A percentile compares a stretch with the other conserved stretches of the same genome.
phyloP scores from a whole-genome alignment of 2,113 vertebrate species.

The Bos indicus region DNA sequence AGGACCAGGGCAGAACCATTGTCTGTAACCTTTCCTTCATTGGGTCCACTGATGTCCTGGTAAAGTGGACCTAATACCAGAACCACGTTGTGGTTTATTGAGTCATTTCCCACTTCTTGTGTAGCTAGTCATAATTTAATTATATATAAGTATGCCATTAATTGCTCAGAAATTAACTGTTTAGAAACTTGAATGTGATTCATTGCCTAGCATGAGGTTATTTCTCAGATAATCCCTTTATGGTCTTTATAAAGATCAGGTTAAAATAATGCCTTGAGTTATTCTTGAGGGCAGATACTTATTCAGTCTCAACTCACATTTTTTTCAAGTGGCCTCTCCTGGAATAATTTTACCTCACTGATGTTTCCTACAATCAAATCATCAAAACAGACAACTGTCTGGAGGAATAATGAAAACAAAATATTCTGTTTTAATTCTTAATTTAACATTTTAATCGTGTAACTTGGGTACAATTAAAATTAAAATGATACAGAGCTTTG shows the following conservation, averaged over 20 bases:
- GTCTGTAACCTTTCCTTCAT: neutral
- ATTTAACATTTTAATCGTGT: slow-evolving; percentile 35
- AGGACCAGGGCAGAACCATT: neutral
- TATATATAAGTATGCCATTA: neutral
- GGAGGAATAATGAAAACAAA: slow-evolving; percentile 34
- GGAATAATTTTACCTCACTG: slow-evolving; percentile 11
- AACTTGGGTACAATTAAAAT: slow-evolving; percentile 35
- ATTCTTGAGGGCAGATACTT: neutral
- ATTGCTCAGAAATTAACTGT: neutral
- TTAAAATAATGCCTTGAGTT: slow-evolving; percentile 2
- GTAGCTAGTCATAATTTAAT: neutral
- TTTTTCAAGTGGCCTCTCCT: neutral
- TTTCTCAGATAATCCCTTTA: neutral
- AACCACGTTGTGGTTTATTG: neutral
- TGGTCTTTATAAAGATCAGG: neutral
- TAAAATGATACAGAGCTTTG: neutral
- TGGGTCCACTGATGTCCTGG: neutral
- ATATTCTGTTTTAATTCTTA: neutral
- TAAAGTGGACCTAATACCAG: neutral
- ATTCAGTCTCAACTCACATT: neutral
- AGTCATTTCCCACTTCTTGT: neutral
- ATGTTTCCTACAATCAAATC: neutral
- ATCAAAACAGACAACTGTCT: slow-evolving; percentile 16
- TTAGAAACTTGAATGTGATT: slow-evolving; percentile 1
- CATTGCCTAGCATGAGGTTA: neutral